Evolutionary conservation across 2,888 invertebrate species (phyloP), one percentile per base, ranked within the genome.

Genomic region (Furcula furcula): DNA sequence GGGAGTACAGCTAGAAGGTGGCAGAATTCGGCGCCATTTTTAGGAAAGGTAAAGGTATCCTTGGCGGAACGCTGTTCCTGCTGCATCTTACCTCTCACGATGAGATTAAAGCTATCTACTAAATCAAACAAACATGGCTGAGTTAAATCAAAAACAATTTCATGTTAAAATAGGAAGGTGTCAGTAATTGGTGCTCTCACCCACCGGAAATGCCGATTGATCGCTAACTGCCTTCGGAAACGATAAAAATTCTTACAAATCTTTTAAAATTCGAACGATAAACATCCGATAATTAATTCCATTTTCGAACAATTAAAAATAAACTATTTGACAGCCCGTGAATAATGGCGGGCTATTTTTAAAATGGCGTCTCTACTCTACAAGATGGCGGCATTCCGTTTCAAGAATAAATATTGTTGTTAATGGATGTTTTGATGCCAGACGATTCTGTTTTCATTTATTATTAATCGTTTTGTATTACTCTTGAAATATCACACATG

Each of bases 171-270:
- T 35, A 31, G n/a, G n/a, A 37, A 33, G 26, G 14, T 28, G 18
- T 35, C 26, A 25, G 40, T 42, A 43, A 46, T 40, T 33, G 34
- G 34, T 25, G 36, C 16, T 36, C 35, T 46, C 52, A 52, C 59
- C 55, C 49, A 45, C 47, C 61, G 66, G 66, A 68, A 70, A 68
- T 62, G 36, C 56, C 60, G 36, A 49, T 50, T 61, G 46, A 57
- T 36, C 42, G 52, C 53, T 64, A 63, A 65, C 56, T 57, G 60
- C 59, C 26, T 55, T 54, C 66, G 78, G 78, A 78, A 77, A 65
- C 66, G 40, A 75, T 78, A 76, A 77, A 78, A 71, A 78, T 75
- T 67, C 76, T 61, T 29, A 52, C 46, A 55, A 64, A 61, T 61
- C 64, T 58, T 55, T 58, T 57, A 50, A 65, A 64, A 61, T 52